A percentile compares a stretch with the other conserved stretches of the same genome.
Evolutionary conservation across 35 echinoderm and acorn worm species (phyloP).

Genomic region (Patiria miniata): DNA sequence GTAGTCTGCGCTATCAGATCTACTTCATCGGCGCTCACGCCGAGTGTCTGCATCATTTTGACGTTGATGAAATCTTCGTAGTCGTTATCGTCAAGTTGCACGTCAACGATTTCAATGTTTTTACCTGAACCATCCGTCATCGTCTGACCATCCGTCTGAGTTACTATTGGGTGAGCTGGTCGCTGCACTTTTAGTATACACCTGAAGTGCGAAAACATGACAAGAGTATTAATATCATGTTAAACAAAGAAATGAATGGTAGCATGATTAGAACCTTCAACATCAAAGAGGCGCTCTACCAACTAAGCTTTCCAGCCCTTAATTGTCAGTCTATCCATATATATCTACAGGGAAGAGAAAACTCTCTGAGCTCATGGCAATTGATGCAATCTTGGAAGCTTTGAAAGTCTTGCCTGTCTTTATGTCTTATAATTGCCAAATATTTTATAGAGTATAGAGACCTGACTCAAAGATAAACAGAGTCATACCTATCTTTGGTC

Average conservation of each 20-base stretch:
- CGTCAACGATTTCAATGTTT: constrained; percentile 41
- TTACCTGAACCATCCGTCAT: constrained; percentile 2
- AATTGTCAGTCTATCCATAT: too few species aligned
- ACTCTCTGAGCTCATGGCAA: too few species aligned
- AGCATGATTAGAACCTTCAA: not conserved
- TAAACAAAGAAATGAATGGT: not conserved
- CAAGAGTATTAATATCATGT: too few species aligned
- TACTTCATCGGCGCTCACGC: constrained; percentile 59
- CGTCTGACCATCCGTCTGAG: constrained; percentile 9
- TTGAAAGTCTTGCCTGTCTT: too few species aligned
- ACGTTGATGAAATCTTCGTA: constrained; percentile 90
- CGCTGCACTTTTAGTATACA: constrained; percentile 80
- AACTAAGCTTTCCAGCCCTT: too few species aligned
- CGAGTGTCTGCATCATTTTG: constrained; percentile 72
- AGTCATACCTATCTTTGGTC: constrained; percentile 86
- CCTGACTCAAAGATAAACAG: too few species aligned
- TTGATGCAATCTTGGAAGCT: too few species aligned
- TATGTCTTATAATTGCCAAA: too few species aligned
- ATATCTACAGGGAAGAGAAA: too few species aligned
- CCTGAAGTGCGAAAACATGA: constrained; percentile 23
- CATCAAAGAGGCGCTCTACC: not conserved
- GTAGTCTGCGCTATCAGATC: not conserved
- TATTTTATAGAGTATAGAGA: too few species aligned
- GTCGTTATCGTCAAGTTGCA: constrained; percentile 72
- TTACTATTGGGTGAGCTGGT: constrained; percentile 47